Conservation (phyloP, 2,113 vertebrate genomes). For the Amia ocellicauda region DNA sequence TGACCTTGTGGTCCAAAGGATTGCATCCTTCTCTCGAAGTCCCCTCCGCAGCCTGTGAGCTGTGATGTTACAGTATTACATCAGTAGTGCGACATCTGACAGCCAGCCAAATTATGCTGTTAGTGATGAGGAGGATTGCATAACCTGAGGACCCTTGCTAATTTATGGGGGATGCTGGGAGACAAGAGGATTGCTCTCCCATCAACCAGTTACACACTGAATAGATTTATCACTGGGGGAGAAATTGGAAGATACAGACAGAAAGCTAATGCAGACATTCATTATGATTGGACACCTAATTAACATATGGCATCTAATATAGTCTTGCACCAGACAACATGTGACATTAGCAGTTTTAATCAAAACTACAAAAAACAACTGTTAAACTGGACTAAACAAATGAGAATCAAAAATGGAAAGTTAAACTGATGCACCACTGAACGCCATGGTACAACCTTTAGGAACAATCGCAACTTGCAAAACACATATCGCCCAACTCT, state of each 20-base stretch:
- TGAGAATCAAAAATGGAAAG: too few relatives aligned
- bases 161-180: slow-evolving; percentile 22
- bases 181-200: slow-evolving; percentile 21
- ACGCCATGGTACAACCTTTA: too few relatives aligned
- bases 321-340: slow-evolving; percentile 30
- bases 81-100: slow-evolving; percentile 17
- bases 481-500: too few relatives aligned
- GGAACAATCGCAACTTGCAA: too few relatives aligned
- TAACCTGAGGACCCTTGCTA: slow-evolving; percentile 34
- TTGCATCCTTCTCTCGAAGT: too few relatives aligned
- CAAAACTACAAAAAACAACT: too few relatives aligned
- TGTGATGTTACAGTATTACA: too few relatives aligned
- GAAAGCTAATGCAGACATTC: slow-evolving; percentile 27
- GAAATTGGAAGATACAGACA: slow-evolving; percentile 4
- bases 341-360: slow-evolving; percentile 23
- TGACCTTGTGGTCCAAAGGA: too few relatives aligned
- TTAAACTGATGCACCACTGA: too few relatives aligned
- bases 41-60: too few relatives aligned
- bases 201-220: slow-evolving; percentile 12
- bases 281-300: slow-evolving; percentile 40
- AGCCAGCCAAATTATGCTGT: slow-evolving; percentile 40
- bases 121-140: slow-evolving; percentile 31
- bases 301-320: slow-evolving; percentile 34
- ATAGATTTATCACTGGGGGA: background rate
- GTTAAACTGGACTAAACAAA: too few relatives aligned